Evolutionary conservation across 2,797 vertebrate genomes (phyloP), one percentile per base, ranked within the genome.

Genomic region (Cyprinodon diabolis): DNA sequence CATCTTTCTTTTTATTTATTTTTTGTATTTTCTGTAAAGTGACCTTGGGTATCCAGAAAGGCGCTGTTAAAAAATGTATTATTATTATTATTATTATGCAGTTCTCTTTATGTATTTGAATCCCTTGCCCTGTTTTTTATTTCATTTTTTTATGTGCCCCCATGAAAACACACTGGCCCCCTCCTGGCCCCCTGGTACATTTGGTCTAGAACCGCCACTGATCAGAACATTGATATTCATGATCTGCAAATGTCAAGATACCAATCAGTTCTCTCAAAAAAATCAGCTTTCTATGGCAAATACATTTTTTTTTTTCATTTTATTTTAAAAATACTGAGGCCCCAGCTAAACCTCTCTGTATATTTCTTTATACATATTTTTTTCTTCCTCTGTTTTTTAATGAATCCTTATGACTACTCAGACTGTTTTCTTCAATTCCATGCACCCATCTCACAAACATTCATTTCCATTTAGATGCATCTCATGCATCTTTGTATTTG

Each of bases 191-290:
- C 25, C 25, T 30, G 25, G n/a, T 30, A 30, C 25, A 30, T 30
- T 30, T 30, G 25, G 25, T 30, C 25, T 30, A 30, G 25, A 30
- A 30, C 25, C 1, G 25, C n/a, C 25, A 84, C 75, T 57, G 68
- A 45, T 48, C 52, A 72, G 78, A 30, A 1, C 25, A 30, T 74
- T 89, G 81, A 84, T 83, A 82, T 83, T 84, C 68, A 84, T 49
- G 70, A 84, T 30, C 66, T 48, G 49, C 25, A 62, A 75, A 66
- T 66, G 51, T 76, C 77, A 67, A 76, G 67, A 57, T 40, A 58
- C 15, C 43, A 69, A 63, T 75, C 63, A 69, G 56, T 40, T n/a
- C 51, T 7, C 14, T 54, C 37, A n/a, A 37, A 45, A 37, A 17
- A 71, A 62, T 49, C 25, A 56, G 21, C n/a, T 8, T 40, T 23